phyloP scores from a whole-genome alignment of 1,140 invertebrate species.

The Gerris buenoi region DNA sequence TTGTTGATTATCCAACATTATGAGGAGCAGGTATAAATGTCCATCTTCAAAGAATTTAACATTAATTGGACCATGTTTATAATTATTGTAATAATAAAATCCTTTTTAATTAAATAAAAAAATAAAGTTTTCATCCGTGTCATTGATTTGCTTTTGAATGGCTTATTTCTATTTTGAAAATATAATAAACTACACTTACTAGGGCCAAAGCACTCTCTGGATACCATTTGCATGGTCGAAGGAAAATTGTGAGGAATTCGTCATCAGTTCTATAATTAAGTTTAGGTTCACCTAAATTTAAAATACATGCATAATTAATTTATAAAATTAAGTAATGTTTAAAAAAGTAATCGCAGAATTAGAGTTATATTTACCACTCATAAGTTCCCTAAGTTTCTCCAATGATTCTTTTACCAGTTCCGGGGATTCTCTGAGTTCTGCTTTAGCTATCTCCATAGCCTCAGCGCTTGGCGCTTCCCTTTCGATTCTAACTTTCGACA shows the following conservation, averaged over 20 bases:
- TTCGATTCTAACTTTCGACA: too few relatives aligned
- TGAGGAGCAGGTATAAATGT: too few relatives aligned
- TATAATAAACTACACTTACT: constrained; percentile 33
- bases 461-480: constrained; percentile 13
- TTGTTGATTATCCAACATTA: too few relatives aligned
- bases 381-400: constrained; percentile 25
- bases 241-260: constrained; percentile 53
- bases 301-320: constrained; percentile 2
- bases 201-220: constrained; percentile 54
- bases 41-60: too few relatives aligned
- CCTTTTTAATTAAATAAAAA: too few relatives aligned
- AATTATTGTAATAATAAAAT: too few relatives aligned
- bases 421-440: constrained; percentile 33
- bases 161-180: too few relatives aligned
- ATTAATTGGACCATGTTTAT: too few relatives aligned
- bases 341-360: neutral
- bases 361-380: constrained; percentile 28
- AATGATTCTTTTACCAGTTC: constrained; percentile 28
- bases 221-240: constrained; percentile 65
- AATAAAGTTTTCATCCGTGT: too few relatives aligned
- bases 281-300: constrained; percentile 19
- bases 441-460: constrained; percentile 24
- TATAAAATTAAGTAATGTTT: neutral
- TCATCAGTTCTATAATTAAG: constrained; percentile 40
- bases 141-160: too few relatives aligned